Conservation (phyloP, 2,888 invertebrate species). For the Asteroscopus sphinx region DNA sequence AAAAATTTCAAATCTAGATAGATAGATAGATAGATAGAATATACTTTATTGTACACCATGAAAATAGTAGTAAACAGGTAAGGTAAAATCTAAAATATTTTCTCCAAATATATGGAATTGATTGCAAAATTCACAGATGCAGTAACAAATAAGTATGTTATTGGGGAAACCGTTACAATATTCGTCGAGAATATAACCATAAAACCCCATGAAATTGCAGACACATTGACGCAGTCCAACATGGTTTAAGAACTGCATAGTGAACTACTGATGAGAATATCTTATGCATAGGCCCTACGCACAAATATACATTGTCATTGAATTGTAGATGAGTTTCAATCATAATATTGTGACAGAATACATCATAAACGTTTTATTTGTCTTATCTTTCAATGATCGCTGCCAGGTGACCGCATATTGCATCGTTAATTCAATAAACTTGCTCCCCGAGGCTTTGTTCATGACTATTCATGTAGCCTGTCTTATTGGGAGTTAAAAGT, state of each 20-base stretch:
- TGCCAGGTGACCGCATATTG: constrained; percentile 50
- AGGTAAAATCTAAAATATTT: no score
- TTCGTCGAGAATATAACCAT: background rate
- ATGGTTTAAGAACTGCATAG: background rate
- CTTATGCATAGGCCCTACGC: constrained; percentile 37
- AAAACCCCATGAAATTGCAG: background rate
- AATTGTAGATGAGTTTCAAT: constrained; percentile 64
- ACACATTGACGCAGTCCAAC: background rate
- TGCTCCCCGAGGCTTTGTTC: constrained; percentile 48
- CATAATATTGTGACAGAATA: constrained; percentile 63
- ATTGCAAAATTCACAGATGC: no score
- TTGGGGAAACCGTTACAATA: no score
- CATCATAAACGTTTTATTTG: constrained; percentile 68
- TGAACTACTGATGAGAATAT: background rate
- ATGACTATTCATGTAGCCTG: constrained; percentile 47
- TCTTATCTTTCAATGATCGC: constrained; percentile 61
- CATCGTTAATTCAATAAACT: constrained; percentile 58
- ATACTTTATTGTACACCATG: no score
- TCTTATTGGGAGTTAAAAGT: constrained; percentile 48
- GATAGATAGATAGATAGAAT: no score
- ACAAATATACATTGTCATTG: constrained; percentile 53
- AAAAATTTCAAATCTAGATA: no score
- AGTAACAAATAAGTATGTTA: no score
- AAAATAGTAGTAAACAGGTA: no score
- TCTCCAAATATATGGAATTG: no score